Evolutionary conservation across 2,113 vertebrate species (phyloP).

Genomic region (Chunga burmeisteri): DNA sequence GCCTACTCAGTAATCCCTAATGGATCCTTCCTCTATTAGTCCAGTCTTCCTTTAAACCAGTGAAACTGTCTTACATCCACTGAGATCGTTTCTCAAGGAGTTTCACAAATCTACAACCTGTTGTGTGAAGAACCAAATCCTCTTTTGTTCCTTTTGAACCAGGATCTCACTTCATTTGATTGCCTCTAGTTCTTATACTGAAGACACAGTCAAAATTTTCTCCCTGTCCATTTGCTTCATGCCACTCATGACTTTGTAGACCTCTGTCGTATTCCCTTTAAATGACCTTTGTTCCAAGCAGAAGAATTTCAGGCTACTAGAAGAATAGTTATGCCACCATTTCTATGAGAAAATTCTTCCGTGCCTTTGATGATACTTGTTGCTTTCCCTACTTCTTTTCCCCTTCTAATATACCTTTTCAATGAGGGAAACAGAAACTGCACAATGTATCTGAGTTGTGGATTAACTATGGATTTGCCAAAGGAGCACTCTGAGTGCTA

Average conservation of each 20-base stretch:
- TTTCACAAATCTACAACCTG: neutral
- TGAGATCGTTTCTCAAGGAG: neutral
- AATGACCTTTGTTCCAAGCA: neutral
- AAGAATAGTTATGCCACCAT: neutral
- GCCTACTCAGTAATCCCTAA: neutral
- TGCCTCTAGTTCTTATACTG: neutral
- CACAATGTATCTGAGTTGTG: neutral
- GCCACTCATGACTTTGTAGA: neutral
- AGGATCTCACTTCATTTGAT: neutral
- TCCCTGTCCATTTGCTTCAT: neutral
- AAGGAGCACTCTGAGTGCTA: neutral
- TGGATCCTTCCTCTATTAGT: neutral
- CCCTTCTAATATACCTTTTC: neutral
- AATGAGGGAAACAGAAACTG: neutral
- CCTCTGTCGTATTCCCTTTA: neutral
- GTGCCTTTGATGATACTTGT: neutral
- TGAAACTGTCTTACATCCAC: neutral
- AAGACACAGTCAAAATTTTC: neutral
- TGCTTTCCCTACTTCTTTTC: neutral
- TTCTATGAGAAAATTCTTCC: neutral
- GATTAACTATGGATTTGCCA: neutral
- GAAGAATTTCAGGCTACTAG: neutral
- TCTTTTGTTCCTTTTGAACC: neutral
- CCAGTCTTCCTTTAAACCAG: neutral
- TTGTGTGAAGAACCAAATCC: neutral